Conservation (phyloP, 1,140 invertebrate species). For the Mycetomoellerius zeteki region DNA sequence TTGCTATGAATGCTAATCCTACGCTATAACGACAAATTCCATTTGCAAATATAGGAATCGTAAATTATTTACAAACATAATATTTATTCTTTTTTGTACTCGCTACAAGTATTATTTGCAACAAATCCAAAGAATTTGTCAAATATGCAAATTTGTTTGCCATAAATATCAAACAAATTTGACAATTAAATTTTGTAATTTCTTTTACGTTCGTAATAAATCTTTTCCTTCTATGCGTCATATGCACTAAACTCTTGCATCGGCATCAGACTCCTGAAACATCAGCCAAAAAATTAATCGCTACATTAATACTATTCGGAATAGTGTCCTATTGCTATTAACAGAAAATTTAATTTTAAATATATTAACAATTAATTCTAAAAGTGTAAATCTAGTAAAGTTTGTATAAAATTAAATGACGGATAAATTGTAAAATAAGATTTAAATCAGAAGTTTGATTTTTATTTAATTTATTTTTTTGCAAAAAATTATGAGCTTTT, state of each 20-base stretch:
- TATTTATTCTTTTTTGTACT: too few relatives aligned
- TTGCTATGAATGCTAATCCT: too few relatives aligned
- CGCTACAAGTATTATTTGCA: too few relatives aligned
- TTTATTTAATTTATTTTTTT: neutral
- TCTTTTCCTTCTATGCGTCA: too few relatives aligned
- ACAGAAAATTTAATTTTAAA: neutral
- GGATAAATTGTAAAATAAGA: neutral
- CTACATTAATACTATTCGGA: neutral
- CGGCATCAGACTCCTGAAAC: neutral
- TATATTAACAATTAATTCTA: neutral
- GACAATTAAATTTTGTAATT: too few relatives aligned
- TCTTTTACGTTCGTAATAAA: too few relatives aligned
- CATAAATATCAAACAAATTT: too few relatives aligned
- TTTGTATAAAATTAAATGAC: neutral
- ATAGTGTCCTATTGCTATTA: neutral
- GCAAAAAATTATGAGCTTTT: neutral
- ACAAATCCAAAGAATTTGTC: too few relatives aligned
- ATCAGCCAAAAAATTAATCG: neutral
- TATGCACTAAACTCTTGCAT: neutral
- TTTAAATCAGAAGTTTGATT: neutral
- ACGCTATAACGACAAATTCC: too few relatives aligned
- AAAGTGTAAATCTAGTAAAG: neutral
- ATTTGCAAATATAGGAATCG: too few relatives aligned
- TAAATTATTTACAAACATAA: too few relatives aligned
- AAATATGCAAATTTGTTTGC: too few relatives aligned